Conservation (phyloP, 2,888 invertebrate species). For the Drosophila siamana region DNA sequence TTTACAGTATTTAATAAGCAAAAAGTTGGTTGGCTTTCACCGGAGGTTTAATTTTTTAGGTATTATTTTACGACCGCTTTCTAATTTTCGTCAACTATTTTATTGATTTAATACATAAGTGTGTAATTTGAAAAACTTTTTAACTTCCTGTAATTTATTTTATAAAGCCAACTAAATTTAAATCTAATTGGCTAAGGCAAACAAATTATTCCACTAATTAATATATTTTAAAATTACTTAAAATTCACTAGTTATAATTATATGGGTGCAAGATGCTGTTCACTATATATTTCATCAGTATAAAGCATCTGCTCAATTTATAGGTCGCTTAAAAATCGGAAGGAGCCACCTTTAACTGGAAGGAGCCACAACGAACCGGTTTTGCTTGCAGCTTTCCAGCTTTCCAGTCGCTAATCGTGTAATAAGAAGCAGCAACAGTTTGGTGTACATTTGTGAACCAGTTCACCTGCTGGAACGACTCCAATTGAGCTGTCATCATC, state of each 20-base stretch:
- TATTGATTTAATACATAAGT: too few relatives aligned
- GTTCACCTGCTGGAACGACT: constrained; percentile 25
- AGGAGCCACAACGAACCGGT: neutral
- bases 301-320: neutral
- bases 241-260: too few relatives aligned
- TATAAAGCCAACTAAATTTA: too few relatives aligned
- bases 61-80: neutral
- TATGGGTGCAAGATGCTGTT: neutral
- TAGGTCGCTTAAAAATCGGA: neutral
- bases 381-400: neutral
- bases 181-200: too few relatives aligned
- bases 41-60: neutral
- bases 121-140: too few relatives aligned
- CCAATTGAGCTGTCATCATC: constrained; percentile 67
- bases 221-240: too few relatives aligned
- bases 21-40: too few relatives aligned
- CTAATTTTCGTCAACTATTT: neutral
- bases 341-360: neutral
- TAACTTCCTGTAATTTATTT: neutral
- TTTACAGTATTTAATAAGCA: too few relatives aligned
- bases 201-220: too few relatives aligned
- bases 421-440: neutral
- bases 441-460: neutral
- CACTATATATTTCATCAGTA: neutral
- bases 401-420: neutral